These are phyloP conservation scores for Malaclemys terrapin DNA, from an alignment of 2,113 vertebrate genomes.

Conservation along the genomic window DNA sequence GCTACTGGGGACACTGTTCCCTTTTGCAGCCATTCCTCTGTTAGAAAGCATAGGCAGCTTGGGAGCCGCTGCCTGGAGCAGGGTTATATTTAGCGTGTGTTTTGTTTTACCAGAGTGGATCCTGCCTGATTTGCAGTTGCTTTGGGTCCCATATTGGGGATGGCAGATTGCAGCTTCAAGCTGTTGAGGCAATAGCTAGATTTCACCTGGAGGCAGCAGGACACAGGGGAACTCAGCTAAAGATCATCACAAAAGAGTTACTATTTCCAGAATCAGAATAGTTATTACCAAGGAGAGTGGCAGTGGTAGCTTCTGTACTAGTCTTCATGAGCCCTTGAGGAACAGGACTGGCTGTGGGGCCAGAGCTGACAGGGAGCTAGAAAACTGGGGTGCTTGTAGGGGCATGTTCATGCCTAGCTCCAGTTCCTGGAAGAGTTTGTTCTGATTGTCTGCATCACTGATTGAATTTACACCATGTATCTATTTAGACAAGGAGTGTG, in stretches of 20 bases:
- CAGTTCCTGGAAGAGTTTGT: not conserved
- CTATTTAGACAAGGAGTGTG: not conserved
- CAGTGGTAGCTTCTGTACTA: not conserved
- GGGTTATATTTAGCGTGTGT: not conserved
- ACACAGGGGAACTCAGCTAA: not conserved
- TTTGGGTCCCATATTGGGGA: not conserved
- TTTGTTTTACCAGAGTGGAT: not conserved
- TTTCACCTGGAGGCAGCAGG: not conserved
- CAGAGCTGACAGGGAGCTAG: not conserved
- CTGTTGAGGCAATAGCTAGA: accelerated
- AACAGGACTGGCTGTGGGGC: not conserved
- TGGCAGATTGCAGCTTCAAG: not conserved
- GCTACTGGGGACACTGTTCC: accelerated
- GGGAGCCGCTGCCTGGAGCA: not conserved
- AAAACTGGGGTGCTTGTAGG: not conserved
- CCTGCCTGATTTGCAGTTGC: accelerated
- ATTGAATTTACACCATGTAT: too few species aligned
- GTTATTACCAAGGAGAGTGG: not conserved
- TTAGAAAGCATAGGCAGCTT: accelerated
- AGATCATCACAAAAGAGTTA: accelerated
- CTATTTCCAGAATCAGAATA: not conserved
- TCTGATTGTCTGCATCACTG: not conserved
- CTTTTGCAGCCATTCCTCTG: not conserved
- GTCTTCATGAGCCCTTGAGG: not conserved
- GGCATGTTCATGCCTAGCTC: not conserved